These are phyloP conservation scores for Neria commutata DNA, from an alignment of 2,888 invertebrate genomes.

Conservation along the genomic window DNA sequence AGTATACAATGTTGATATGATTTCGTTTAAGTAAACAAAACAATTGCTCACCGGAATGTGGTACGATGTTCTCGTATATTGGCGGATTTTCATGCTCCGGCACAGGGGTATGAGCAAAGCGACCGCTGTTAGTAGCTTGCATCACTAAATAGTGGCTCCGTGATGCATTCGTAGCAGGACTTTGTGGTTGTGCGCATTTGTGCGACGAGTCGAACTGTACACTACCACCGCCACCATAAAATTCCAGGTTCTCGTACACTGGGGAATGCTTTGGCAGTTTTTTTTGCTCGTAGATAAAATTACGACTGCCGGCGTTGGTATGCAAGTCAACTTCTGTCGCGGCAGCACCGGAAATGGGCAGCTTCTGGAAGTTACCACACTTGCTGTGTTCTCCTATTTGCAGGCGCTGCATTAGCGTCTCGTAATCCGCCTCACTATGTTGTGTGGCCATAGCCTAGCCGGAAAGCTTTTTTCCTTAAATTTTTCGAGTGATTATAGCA, in stretches of 20 bases:
- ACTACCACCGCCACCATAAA: slow-evolving; percentile 66
- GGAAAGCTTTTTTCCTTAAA: slow-evolving; percentile 3
- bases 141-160: slow-evolving; percentile 61
- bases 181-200: slow-evolving; percentile 81
- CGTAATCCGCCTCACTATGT: slow-evolving; percentile 49
- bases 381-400: slow-evolving; percentile 41
- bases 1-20: background rate
- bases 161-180: slow-evolving; percentile 56
- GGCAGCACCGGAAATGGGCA: slow-evolving; percentile 62
- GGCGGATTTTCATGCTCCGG: slow-evolving; percentile 65
- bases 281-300: slow-evolving; percentile 13
- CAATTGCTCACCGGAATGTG: slow-evolving; percentile 58
- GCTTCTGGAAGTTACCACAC: slow-evolving; percentile 39
- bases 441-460: slow-evolving; percentile 28
- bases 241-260: slow-evolving; percentile 84
- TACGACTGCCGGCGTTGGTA: slow-evolving; percentile 39
- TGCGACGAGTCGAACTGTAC: slow-evolving; percentile 58
- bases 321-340: slow-evolving; percentile 25
- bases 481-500: slow-evolving; percentile 1
- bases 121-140: slow-evolving; percentile 59
- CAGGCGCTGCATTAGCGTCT: slow-evolving; percentile 54
- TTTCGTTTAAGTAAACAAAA: background rate
- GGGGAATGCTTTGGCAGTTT: slow-evolving; percentile 60
- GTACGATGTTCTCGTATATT: slow-evolving; percentile 72
- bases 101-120: slow-evolving; percentile 64